phyloP scores from a whole-genome alignment of 2,797 vertebrate species.

The Spea hammondii region DNA sequence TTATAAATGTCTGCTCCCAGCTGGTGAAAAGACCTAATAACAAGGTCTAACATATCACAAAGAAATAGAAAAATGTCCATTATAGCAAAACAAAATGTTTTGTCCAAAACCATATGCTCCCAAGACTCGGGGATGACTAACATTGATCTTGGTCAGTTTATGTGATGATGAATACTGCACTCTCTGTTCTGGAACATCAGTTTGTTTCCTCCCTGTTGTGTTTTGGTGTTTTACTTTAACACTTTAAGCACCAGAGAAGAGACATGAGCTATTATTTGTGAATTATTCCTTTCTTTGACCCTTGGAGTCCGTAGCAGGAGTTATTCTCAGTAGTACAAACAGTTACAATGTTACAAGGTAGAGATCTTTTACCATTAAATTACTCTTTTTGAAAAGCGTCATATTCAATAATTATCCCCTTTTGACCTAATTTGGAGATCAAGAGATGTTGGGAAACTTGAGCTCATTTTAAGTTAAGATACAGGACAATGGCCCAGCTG shows the following conservation, averaged over 20 bases:
- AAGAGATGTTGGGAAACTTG: background rate
- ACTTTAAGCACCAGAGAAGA: background rate
- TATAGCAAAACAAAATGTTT: constrained; percentile 15
- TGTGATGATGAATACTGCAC: constrained; percentile 16
- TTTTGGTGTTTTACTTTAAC: constrained; percentile 5
- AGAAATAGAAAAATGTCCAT: constrained; percentile 39
- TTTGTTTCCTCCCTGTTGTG: constrained; percentile 3
- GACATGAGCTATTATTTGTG: background rate
- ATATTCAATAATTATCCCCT: constrained; percentile 32
- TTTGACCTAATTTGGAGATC: constrained; percentile 17
- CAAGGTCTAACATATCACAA: constrained; percentile 25
- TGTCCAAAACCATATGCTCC: constrained; percentile 6
- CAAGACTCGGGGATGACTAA: background rate
- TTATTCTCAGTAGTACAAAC: background rate
- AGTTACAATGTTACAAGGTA: background rate
- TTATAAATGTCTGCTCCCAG: constrained; percentile 26
- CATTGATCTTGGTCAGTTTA: constrained; percentile 43
- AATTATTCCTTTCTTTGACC: no score
- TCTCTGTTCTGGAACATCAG: background rate
- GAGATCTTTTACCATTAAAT: background rate
- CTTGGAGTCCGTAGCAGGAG: background rate
- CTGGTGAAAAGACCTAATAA: constrained; percentile 36
- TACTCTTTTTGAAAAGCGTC: constrained; percentile 14
- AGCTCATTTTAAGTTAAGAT: constrained; percentile 15
- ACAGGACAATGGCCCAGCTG: constrained; percentile 16